These are phyloP conservation scores for Formica selysi DNA, from an alignment of 1,140 invertebrate species.

Conservation along the genomic window DNA sequence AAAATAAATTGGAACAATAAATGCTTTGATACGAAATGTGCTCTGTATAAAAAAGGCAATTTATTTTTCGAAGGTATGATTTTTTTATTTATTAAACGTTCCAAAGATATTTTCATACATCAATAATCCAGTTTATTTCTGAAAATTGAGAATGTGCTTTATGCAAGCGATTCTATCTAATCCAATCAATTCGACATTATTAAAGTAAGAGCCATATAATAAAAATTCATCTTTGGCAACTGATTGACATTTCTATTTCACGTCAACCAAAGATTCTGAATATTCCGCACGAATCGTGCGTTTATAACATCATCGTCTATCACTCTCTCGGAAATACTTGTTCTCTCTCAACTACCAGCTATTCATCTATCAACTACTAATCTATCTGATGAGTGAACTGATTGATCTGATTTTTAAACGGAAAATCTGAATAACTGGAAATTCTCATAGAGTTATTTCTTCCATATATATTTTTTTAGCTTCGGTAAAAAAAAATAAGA, in stretches of 20 bases:
- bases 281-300: not conserved
- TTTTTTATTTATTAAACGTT: slow-evolving; percentile 21
- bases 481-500: not conserved
- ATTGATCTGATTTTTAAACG: not conserved
- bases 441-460: not conserved
- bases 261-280: slow-evolving; percentile 9
- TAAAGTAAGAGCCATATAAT: not conserved
- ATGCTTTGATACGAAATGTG: not conserved
- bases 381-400: not conserved
- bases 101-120: not conserved
- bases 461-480: not conserved
- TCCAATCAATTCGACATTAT: slow-evolving; percentile 30
- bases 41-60: not conserved
- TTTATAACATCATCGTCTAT: slow-evolving; percentile 21
- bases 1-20: slow-evolving; percentile 32
- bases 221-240: slow-evolving; percentile 34
- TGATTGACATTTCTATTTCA: slow-evolving; percentile 61
- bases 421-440: not conserved
- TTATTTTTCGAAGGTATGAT: not conserved
- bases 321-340: not conserved
- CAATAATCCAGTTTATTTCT: not conserved
- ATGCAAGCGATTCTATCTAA: slow-evolving; percentile 3
- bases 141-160: not conserved
- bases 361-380: too few relatives aligned
- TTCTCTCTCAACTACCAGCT: not conserved